phyloP scores from a whole-genome alignment of 2,888 invertebrate genomes.

The Drosophila multiciliata region DNA sequence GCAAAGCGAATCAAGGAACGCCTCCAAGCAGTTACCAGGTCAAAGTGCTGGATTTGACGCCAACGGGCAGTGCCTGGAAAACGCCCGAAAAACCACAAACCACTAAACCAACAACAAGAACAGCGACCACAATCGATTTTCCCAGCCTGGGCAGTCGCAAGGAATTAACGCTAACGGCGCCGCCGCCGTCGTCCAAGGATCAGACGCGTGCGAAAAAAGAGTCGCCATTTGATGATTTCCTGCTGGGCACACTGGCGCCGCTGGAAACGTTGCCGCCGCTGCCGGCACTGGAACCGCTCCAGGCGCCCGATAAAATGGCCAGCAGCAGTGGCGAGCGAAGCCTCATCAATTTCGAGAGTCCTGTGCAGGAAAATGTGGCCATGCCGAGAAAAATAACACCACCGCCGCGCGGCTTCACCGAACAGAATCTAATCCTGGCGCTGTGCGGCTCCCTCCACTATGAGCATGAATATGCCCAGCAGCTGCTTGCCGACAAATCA shows the following conservation, averaged over 20 bases:
- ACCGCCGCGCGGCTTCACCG: constrained; percentile 75
- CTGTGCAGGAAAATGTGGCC: constrained; percentile 73
- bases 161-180: constrained; percentile 4
- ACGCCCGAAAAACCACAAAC: constrained; percentile 20
- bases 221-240: constrained; percentile 70
- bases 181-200: constrained; percentile 9
- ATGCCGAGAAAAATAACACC: constrained; percentile 68
- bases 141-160: constrained; percentile 29
- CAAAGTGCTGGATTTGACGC: constrained; percentile 35
- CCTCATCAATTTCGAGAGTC: constrained; percentile 84
- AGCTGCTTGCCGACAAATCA: constrained; percentile 9
- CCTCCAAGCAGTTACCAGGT: constrained; percentile 16
- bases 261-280: constrained; percentile 75
- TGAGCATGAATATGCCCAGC: constrained; percentile 72
- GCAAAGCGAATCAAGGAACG: constrained; percentile 3
- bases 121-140: constrained; percentile 3
- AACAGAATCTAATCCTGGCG: constrained; percentile 83
- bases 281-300: constrained; percentile 75
- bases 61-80: constrained; percentile 26
- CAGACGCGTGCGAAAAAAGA: constrained; percentile 1
- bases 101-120: not conserved
- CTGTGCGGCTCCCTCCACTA: constrained; percentile 84
- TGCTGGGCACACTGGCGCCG: constrained; percentile 49
- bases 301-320: constrained; percentile 39
- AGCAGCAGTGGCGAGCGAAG: constrained; percentile 51